Evolutionary conservation across 1,140 invertebrate genomes (phyloP), one percentile per base, ranked within the genome.

Genomic region (Drosophila seguyi): DNA sequence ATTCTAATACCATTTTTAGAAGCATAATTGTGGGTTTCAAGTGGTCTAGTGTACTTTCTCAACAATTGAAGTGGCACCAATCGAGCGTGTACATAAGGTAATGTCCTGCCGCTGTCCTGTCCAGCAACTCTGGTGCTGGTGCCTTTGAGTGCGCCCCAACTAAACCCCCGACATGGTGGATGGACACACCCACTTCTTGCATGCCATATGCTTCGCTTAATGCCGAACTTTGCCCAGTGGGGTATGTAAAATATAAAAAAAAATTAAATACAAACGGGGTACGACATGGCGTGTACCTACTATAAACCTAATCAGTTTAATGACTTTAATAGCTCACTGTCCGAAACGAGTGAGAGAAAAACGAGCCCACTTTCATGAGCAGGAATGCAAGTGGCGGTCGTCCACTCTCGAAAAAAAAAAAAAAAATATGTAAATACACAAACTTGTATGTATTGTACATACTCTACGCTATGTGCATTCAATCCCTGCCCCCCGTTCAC

Each of bases 101-200:
- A 61, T 77, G 62, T 77, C 63, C 56, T 69, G 73, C 27, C 29
- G 38, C n/a, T 22, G 42, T 44, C 18, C 44, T 34, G 39, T 76
- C 56, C 55, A 20, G 41, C 18, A 20, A 7, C 7, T 59, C 25
- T 14, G 16, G 25, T 60, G 6, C 25, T 14, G 16, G 25, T 60
- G 6, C 20, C 16, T 13, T 11, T 22, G 7, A 25, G 31, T 31
- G 45, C 20, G 14, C 45, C 31, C 25, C 7, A 50, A 27, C 47
- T 13, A 20, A 29, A 4, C 13, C 41, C 42, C 38, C 20, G 14
- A 42, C 27, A 41, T n/a, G 31, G 38, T n/a, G 22, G 53, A 39
- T n/a, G 29, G 53, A 34, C 75, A 78, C 75, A 78, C 75, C 75
- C 65, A 78, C 74, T 78, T 77, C 56, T 78, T 62, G 74, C 75